Conservation (phyloP, 1,140 invertebrate species). For the Telenomus remus region DNA sequence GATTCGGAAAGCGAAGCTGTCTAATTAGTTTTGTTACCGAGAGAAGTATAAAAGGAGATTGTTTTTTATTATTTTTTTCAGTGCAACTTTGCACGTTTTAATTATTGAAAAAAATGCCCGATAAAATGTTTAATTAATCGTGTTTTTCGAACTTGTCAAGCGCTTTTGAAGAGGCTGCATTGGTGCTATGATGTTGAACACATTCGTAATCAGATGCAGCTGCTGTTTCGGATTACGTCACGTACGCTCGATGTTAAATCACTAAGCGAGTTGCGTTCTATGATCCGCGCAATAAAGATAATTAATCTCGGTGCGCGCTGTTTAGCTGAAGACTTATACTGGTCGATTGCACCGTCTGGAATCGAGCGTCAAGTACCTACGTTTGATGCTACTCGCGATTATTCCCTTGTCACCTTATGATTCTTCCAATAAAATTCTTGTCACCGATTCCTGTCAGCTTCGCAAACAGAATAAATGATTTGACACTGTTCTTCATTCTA, state of each 20-base stretch:
- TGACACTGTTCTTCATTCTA: no score
- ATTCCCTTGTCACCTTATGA: not conserved
- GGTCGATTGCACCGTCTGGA: constrained; percentile 41
- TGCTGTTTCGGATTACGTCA: constrained; percentile 39
- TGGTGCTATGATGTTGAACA: constrained; percentile 14
- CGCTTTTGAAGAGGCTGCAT: not conserved
- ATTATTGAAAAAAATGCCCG: no score
- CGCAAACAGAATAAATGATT: no score
- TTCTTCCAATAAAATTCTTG: no score
- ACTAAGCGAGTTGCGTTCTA: constrained; percentile 25
- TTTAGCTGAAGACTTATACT: constrained; percentile 28
- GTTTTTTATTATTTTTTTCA: no score
- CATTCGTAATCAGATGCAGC: constrained; percentile 66
- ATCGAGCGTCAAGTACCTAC: constrained; percentile 16
- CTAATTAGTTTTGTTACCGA: no score
- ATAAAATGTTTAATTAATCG: constrained; percentile 67
- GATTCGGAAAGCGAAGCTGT: no score
- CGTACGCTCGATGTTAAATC: constrained; percentile 61
- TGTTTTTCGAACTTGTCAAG: constrained; percentile 15
- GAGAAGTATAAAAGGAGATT: no score
- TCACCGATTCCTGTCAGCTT: no score
- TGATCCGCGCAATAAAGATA: constrained; percentile 37
- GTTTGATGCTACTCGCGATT: not conserved
- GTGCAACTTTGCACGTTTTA: no score
- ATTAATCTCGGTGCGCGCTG: constrained; percentile 29